These are phyloP conservation scores for Cololabis saira DNA, from an alignment of 2,113 vertebrate genomes.

Conservation along the genomic window DNA sequence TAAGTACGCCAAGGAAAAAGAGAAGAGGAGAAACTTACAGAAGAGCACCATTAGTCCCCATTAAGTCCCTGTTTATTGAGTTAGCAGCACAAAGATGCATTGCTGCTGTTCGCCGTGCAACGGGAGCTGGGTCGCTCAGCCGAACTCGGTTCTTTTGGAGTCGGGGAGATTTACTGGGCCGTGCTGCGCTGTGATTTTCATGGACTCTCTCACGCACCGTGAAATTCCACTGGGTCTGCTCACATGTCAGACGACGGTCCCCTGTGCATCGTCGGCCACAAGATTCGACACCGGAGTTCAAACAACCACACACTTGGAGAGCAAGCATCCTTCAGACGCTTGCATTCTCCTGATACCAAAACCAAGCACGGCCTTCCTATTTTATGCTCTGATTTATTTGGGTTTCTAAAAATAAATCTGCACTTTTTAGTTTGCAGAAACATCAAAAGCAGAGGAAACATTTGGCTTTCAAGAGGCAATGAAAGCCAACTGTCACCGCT, in stretches of 20 bases:
- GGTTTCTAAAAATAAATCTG: constrained; percentile 24
- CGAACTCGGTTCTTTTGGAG: constrained; percentile 23
- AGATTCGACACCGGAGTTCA: constrained; percentile 3
- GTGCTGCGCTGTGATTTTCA: constrained; percentile 26
- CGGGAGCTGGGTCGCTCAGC: constrained; percentile 16
- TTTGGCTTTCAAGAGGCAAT: constrained; percentile 25
- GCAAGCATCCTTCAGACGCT: constrained; percentile 2
- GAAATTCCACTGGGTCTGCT: constrained; percentile 36
- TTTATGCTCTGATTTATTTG: constrained; percentile 10
- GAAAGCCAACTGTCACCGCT: constrained; percentile 33
- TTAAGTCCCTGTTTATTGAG: constrained; percentile 56
- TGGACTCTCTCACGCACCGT: constrained; percentile 1
- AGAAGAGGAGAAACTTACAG: constrained; percentile 31
- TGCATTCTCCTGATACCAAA: constrained; percentile 34
- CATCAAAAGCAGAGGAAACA: constrained; percentile 13
- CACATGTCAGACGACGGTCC: constrained; percentile 44
- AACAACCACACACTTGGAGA: constrained; percentile 21
- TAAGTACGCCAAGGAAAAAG: constrained; percentile 34
- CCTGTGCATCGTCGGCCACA: constrained; percentile 14
- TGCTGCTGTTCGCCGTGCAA: constrained; percentile 26
- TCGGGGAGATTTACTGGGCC: constrained; percentile 12
- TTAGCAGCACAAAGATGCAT: constrained; percentile 43
- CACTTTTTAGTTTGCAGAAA: background rate
- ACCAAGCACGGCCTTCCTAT: background rate
- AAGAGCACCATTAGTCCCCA: constrained; percentile 46